Base-by-base conservation (phyloP, 2,888 invertebrate genomes). In the Odontothrips loti region DNA sequence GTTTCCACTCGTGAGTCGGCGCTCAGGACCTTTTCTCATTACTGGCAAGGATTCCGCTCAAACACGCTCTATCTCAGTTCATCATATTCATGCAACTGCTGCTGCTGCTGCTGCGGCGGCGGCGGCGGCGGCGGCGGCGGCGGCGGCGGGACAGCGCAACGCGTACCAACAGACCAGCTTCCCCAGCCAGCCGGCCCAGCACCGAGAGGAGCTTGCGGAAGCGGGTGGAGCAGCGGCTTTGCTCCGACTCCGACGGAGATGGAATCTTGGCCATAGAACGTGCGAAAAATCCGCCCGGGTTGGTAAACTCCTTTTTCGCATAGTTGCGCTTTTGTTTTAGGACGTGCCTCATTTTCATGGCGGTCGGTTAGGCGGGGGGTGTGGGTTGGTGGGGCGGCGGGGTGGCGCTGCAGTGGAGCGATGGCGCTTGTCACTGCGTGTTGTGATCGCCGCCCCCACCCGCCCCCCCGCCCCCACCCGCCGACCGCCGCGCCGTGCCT, bases 31-130 rank as follows among this genome's bases (percentile, higher is more conserved):
- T 6, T 43, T 43, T 43, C 34, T 43, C 34, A 43, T 43, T 43
- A 43, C 34, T 6, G 34, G 34, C 34, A 1, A 75, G 27, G 23
- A 75, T 27, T 75, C 68, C 58, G 58, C 58, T 58, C 68, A 27
- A 75, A 75, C 68, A 27, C 68, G 68, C 23, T 43, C 34, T 75
- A 75, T 23, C 68, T 27, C 27, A 27, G 68, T 27, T 27, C 68
- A 75, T 75, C 68, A 75, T 27, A 75, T 75, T 75, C 68, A 75
- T 75, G 68, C 68, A 75, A 75, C 68, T 12, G 20, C 17, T 20
- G 20, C 4, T 20, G 58, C 58, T 58, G 58, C 58, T 17, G 58
- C 17, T 17, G 58, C 58, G 11, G 58, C 58, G n/a, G 58, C 15
- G 20, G 58, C 58, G 51, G 15, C 20, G 51, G 51, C 51, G 15